A percentile compares a stretch with the other conserved stretches of the same genome.
phyloP scores from a whole-genome alignment of 2,113 vertebrate species.

The Eonycteris spelaea region DNA sequence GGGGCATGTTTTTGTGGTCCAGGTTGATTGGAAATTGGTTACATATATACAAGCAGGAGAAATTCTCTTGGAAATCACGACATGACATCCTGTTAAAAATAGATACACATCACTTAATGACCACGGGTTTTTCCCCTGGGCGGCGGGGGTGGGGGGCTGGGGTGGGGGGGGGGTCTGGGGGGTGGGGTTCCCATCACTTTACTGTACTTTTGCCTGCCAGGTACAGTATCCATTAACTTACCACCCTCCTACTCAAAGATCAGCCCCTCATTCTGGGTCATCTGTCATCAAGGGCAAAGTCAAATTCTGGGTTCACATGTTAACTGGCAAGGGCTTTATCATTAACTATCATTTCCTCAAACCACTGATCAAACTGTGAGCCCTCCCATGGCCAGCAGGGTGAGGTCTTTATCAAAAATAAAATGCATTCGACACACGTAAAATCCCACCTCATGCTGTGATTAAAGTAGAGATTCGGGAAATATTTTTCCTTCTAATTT shows the following conservation, averaged over 20 bases:
- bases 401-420: background rate
- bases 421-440: background rate
- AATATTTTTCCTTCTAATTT: background rate
- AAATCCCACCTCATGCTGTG: background rate
- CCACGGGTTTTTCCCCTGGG: background rate
- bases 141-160: no score
- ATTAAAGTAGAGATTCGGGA: background rate
- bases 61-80: conserved; percentile 80
- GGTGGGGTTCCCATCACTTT: background rate
- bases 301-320: background rate
- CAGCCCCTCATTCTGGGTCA: background rate
- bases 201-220: background rate
- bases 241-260: background rate
- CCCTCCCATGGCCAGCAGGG: background rate
- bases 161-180: no score
- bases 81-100: conserved; percentile 81
- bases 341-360: background rate
- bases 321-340: background rate
- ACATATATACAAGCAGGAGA: conserved; percentile 77
- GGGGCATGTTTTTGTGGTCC: conserved; percentile 52
- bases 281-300: background rate
- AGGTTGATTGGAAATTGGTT: conserved; percentile 72
- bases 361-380: background rate
- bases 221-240: background rate
- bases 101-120: background rate